Percentiles rank a stretch among this genome's conserved stretches.
Evolutionary conservation across 2,113 vertebrate species (phyloP).

Genomic region (Phasianus colchicus): DNA sequence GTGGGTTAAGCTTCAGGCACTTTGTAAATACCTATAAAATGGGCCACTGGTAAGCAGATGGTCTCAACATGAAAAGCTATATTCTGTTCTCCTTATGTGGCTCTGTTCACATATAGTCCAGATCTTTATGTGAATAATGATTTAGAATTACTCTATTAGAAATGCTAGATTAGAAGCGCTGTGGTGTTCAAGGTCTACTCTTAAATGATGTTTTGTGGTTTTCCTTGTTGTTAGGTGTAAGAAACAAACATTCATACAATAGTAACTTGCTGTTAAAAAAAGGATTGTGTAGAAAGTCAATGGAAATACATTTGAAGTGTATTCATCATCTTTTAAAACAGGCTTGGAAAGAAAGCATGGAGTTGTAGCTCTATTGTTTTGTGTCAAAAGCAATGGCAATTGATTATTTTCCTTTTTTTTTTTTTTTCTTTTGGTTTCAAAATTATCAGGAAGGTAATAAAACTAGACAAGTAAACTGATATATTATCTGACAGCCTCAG

Average conservation of each 20-base stretch:
- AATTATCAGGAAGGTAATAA: background rate
- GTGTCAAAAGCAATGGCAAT: background rate
- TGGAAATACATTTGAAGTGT: background rate
- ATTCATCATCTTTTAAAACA: background rate
- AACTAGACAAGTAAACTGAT: background rate
- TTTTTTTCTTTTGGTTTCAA: slow-evolving; percentile 18
- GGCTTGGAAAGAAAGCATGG: background rate
- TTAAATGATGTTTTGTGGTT: background rate
- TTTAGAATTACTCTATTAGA: background rate
- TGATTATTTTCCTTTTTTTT: background rate
- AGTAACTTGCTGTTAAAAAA: background rate
- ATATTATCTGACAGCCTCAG: background rate
- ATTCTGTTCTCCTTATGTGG: background rate
- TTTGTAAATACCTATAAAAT: background rate
- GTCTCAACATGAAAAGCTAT: background rate
- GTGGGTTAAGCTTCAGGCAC: background rate
- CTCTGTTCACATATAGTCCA: background rate
- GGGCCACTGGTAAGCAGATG: background rate
- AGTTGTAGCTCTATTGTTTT: background rate
- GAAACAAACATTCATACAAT: background rate
- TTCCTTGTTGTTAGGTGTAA: background rate
- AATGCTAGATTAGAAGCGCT: background rate
- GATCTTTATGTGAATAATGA: background rate
- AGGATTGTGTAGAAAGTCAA: background rate
- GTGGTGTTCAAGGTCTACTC: background rate